Base-by-base conservation (phyloP, 2,888 invertebrate species). In the Globia sparganii region DNA sequence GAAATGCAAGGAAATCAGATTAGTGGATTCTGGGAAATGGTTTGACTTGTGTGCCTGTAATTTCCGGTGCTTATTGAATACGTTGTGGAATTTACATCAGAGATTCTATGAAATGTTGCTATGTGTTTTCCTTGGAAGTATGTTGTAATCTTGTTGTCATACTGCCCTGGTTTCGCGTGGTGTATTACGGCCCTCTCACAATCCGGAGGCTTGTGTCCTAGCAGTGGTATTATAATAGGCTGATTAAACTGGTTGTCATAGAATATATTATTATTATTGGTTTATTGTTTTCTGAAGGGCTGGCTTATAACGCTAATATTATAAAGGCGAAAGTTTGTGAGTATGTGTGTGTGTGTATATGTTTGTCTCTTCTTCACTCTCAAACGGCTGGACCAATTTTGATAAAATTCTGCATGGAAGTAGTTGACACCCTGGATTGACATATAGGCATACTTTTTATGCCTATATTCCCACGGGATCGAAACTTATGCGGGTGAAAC, bases 1-100 rank as follows among this genome's bases (percentile, higher is more conserved):
- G 58, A 75, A 77, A 83, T 70, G 21, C 59, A 53, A 65, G 72
- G 61, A 69, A 59, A 86, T 77, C 65, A 68, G 40, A 76, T 77
- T 61, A 59, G 40, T 43, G 43, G 49, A 40, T 74, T 72, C 53
- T 4, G 28, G 43, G 34, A 34, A 58, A 49, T 28, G 72, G 31
- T 76, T 72, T 85, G 66, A 62, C 49, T 72, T 72, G 64, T 69
- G 34, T 58, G 43, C 15, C 75, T 46, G 56, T 75, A 80, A 81
- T 74, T 58, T 53, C 56, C 56, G 58, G 21, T n/a, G 67, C 40
- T 84, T 56, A 53, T n/a, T n/a, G n/a, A n/a, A n/a, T 31, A 37
- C 18, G 49, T 21, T 43, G 37, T 13, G 43, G 31, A 18, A 65
- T 56, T 81, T 40, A n/a, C 15, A 64, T 56, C 21, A 49, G 25